phyloP scores from a whole-genome alignment of 2,888 invertebrate genomes.

The Hirtodrosophila histrioides region DNA sequence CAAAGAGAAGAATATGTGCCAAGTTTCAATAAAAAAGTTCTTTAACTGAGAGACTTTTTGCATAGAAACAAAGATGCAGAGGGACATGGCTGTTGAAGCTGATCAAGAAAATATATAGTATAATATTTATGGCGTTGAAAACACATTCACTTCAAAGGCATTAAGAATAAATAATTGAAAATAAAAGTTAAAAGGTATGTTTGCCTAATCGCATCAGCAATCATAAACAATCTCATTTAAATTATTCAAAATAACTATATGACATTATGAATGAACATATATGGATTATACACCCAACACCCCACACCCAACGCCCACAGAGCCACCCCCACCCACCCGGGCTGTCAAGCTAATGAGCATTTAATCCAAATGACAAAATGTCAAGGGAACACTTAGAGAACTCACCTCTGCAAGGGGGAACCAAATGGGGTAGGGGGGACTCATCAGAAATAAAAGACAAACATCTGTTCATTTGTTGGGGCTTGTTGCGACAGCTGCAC shows the following conservation, averaged over 20 bases:
- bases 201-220: no score
- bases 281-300: slow-evolving; percentile 15
- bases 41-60: no score
- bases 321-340: slow-evolving; percentile 25
- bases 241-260: neutral
- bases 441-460: slow-evolving; percentile 53
- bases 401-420: slow-evolving; percentile 25
- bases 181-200: no score
- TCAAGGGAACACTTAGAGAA: slow-evolving; percentile 60
- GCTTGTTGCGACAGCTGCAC: slow-evolving; percentile 35
- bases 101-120: no score
- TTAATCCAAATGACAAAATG: slow-evolving; percentile 71
- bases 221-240: no score
- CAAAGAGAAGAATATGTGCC: no score
- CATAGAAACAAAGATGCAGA: no score
- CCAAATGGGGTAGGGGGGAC: slow-evolving; percentile 15
- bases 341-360: slow-evolving; percentile 62
- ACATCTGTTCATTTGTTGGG: slow-evolving; percentile 57
- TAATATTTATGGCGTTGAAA: no score
- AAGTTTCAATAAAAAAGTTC: no score
- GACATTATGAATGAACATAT: neutral
- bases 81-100: no score
- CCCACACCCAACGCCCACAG: neutral
- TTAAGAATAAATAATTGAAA: no score
- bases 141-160: no score